These are phyloP conservation scores for Nymphalis io DNA, from an alignment of 1,140 invertebrate species.

Conservation along the genomic window DNA sequence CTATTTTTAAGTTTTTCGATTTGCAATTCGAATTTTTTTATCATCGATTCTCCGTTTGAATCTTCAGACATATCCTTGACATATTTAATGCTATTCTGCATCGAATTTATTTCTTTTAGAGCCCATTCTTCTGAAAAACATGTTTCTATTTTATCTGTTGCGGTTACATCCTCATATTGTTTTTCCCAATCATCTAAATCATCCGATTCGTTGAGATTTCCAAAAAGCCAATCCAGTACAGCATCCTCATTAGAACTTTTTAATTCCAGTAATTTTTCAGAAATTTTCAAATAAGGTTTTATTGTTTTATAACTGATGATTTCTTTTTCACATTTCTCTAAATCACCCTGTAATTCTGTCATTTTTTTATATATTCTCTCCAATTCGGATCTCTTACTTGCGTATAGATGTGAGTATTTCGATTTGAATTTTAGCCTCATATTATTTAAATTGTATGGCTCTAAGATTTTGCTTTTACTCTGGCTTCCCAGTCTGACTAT, in stretches of 20 bases:
- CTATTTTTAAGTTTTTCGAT: conserved; percentile 50
- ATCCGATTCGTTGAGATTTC: conserved; percentile 30
- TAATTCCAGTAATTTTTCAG: conserved; percentile 44
- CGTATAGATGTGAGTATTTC: conserved; percentile 61
- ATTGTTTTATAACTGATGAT: conserved; percentile 54
- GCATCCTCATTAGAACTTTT: conserved; percentile 57
- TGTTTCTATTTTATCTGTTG: conserved; percentile 49
- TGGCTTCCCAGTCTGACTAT: conserved; percentile 88
- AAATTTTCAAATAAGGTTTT: conserved; percentile 48
- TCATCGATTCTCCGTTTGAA: conserved; percentile 45
- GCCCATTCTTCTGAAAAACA: conserved; percentile 64
- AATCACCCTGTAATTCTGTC: conserved; percentile 59
- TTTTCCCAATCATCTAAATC: conserved; percentile 54
- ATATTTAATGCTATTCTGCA: conserved; percentile 60
- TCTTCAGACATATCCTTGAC: conserved; percentile 55
- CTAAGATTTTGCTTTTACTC: conserved; percentile 82
- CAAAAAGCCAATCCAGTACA: conserved; percentile 62
- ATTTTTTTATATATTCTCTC: conserved; percentile 61
- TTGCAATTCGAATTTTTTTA: conserved; percentile 49
- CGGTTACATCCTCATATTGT: conserved; percentile 17
- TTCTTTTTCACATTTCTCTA: conserved; percentile 67
- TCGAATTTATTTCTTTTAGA: conserved; percentile 60
- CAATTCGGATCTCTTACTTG: conserved; percentile 61
- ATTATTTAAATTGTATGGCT: conserved; percentile 77
- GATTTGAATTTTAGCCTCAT: conserved; percentile 60